Evolutionary conservation across 2,113 vertebrate species (phyloP), one percentile per base, ranked within the genome.

Genomic region (Elanus axillaris): DNA sequence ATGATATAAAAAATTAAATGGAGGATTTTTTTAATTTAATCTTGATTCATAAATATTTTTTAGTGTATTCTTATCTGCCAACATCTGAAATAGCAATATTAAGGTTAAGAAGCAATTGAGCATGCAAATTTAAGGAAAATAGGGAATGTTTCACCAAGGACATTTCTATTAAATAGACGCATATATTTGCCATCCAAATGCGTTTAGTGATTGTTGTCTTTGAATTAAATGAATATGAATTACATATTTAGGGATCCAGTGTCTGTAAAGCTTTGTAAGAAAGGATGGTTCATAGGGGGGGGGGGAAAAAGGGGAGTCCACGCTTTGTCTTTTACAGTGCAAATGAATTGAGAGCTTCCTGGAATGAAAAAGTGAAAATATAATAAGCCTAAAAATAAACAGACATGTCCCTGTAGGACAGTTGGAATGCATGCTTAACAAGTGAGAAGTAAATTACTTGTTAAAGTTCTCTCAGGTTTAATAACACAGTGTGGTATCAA

Each of bases 381-480:
- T 72, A 91, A 69, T 87, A 87, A 94, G 63, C 75, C 75, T 75
- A 76, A 93, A 94, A 94, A 82, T 79, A 91, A 95, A 91, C 40
- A 89, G 86, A 31, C 56, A 60, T 69, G 47, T 94, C 92, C 91
- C 86, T 87, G 48, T 87, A 96, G 93, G 78, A 96, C 91, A 95
- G 92, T 92, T 94, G 82, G 73, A 95, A 87, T 93, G 89, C 81
- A 74, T 83, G 90, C 58, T 86, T 94, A 97, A 91, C 80, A 91
- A 96, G 67, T 96, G 79, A 96, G 93, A 94, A 93, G 88, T 94
- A 97, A 97, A 96, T 97, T 94, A 92, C 91, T 87, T 85, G 93
- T 96, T 95, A 87, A 96, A 97, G 91, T 97, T 94, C 96, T 97
- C 97, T 95, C 93, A 94, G 93, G 93, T 96, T 98, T 97, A 97